These are phyloP conservation scores for Hemistola chrysoprasaria DNA, from an alignment of 2,888 invertebrate species.

Conservation along the genomic window DNA sequence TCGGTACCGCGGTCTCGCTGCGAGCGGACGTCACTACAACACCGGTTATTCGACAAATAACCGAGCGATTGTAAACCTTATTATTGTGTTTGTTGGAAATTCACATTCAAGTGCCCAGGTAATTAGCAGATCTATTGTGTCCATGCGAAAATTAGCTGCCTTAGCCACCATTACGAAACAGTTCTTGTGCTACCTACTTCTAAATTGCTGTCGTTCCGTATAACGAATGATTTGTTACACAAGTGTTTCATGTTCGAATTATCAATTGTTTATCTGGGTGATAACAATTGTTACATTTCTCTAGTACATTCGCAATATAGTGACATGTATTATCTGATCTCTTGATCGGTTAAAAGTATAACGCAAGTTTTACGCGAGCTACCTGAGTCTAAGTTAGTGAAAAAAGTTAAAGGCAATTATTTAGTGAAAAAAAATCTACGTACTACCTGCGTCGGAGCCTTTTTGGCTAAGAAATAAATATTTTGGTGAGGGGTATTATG, in stretches of 20 bases:
- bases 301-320: constrained; percentile 24
- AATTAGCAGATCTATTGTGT: constrained; percentile 30
- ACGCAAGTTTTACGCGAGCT: constrained; percentile 22
- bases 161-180: constrained; percentile 25
- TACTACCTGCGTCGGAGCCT: too few species aligned
- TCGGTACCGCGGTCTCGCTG: constrained; percentile 43
- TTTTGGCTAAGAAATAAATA: too few species aligned
- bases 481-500: too few species aligned
- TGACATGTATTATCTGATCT: constrained; percentile 20
- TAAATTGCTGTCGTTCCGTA: constrained; percentile 19
- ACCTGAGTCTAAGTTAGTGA: constrained; percentile 21
- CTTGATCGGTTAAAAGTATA: too few species aligned
- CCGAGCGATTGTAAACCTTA: constrained; percentile 62
- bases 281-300: constrained; percentile 22
- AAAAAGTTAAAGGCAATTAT: neutral
- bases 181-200: constrained; percentile 26
- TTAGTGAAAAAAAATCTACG: neutral
- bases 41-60: constrained; percentile 57
- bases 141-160: constrained; percentile 31
- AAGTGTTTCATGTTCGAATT: constrained; percentile 20
- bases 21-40: constrained; percentile 50
- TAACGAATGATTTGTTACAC: constrained; percentile 22
- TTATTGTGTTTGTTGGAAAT: constrained; percentile 46
- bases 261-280: constrained; percentile 27
- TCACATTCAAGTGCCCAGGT: constrained; percentile 31